phyloP scores from a whole-genome alignment of 2,888 invertebrate genomes.

The Trypoxylon attenuatum region DNA sequence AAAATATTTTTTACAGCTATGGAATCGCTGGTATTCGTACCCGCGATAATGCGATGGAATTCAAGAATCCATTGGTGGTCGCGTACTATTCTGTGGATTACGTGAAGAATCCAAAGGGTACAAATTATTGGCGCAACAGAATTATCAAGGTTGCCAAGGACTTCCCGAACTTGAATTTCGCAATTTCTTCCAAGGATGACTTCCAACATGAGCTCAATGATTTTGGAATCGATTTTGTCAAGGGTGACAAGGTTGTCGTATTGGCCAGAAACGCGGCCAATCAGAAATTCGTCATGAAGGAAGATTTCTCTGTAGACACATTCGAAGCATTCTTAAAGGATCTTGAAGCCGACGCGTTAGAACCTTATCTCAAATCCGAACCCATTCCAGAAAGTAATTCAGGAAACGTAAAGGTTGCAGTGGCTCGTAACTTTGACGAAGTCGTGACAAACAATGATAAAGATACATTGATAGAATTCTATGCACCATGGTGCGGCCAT shows the following conservation, averaged over 20 bases:
- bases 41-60: conserved; percentile 88
- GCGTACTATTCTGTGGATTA: conserved; percentile 98
- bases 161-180: conserved; percentile 84
- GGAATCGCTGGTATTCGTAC: conserved; percentile 95
- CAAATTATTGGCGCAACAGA: conserved; percentile 99
- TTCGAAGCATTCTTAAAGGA: conserved; percentile 91
- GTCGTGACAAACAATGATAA: conserved; percentile 92
- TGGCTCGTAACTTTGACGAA: conserved; percentile 98
- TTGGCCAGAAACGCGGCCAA: conserved; percentile 88
- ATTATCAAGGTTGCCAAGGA: conserved; percentile 92
- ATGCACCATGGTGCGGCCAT: conserved; percentile 99
- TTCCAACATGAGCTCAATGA: conserved; percentile 96
- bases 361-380: conserved; percentile 97
- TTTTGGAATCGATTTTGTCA: conserved; percentile 91
- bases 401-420: conserved; percentile 90
- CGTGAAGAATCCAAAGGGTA: conserved; percentile 96
- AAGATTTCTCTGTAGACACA: conserved; percentile 92
- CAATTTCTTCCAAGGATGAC: conserved; percentile 93
- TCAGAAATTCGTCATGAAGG: conserved; percentile 92
- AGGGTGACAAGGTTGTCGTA: conserved; percentile 92
- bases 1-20: conserved; percentile 81
- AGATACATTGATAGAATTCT: conserved; percentile 98
- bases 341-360: conserved; percentile 86
- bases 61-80: conserved; percentile 91
- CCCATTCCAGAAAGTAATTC: conserved; percentile 89